A percentile compares a stretch with the other conserved stretches of the same genome.
Conservation (phyloP, 1,140 invertebrate genomes). For the Metopolophium dirhodum region DNA sequence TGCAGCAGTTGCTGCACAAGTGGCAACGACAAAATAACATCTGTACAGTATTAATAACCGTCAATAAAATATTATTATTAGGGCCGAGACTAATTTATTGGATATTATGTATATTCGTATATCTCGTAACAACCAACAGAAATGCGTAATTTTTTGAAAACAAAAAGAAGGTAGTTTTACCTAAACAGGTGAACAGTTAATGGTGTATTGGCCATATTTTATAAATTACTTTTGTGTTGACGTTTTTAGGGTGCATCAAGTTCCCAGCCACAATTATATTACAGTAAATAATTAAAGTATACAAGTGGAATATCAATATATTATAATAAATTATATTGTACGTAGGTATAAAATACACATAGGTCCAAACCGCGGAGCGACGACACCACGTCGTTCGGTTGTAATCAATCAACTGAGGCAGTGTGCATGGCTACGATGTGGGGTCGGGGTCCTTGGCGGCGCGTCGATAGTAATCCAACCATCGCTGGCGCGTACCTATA, state of each 20-base stretch:
- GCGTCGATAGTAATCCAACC: conserved; percentile 3
- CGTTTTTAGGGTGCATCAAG: neutral
- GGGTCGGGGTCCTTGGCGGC: neutral
- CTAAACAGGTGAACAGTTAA: neutral
- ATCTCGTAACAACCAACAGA: neutral
- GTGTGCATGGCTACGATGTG: neutral
- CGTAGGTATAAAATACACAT: neutral
- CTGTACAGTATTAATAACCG: neutral
- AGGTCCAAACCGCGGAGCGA: neutral
- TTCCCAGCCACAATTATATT: neutral
- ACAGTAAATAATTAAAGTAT: neutral
- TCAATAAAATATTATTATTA: neutral
- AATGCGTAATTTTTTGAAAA: neutral
- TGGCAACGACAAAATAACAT: neutral
- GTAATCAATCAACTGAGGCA: conserved; percentile 34
- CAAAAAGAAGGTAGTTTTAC: neutral
- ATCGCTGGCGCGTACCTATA: neutral
- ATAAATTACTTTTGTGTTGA: neutral
- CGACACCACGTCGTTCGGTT: neutral
- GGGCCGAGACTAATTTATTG: neutral
- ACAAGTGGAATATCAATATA: neutral
- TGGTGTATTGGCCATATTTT: neutral
- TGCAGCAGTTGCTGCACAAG: neutral
- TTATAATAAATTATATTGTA: conserved; percentile 2
- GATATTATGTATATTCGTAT: neutral